Evolutionary conservation across 1,140 invertebrate genomes (phyloP), one percentile per base, ranked within the genome.

Genomic region (Lordiphosa clarofinis): DNA sequence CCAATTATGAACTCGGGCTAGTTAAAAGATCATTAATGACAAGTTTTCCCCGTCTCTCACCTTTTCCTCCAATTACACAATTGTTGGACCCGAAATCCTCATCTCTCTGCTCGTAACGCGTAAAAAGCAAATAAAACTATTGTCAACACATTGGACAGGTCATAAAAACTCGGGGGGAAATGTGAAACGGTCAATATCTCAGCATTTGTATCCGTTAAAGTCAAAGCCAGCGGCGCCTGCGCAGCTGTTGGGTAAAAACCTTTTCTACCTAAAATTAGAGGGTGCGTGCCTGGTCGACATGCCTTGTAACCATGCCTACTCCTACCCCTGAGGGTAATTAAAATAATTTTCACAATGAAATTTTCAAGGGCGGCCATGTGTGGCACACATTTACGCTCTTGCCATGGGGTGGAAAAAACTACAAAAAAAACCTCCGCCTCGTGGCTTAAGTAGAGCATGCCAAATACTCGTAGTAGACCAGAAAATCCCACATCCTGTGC

Each of bases 351-450:
- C 78, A 61, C 60, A 66, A 69, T 71, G 63, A 66, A 76, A 59
- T 76, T 76, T 79, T 72, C 76, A 81, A 84, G 76, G 76, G 59
- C 76, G 58, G 59, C 76, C 72, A 81, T 81, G 78, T 82, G 76
- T 76, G 72, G 56, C 72, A 76, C 76, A 81, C 66, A 61, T 75
- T 82, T 62, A 9, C 6, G 21, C 37, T 7, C 21, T 36, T 37
- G n/a, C 43, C 21, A 40, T 7, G 53, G 75, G 76, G 67, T 76
- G 62, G 67, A 76, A 82, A 56, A 48, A 39, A 53, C 42, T 35
- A 31, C 12, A 37, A 12, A 11, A 19, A 48, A 24, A 38, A 49
- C 15, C 43, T 13, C n/a, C 31, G 48, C 21, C 49, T 36, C 55
- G 55, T 36, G 43, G 42, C 46, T 28, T 66, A 56, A 70, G 65